Evolutionary conservation across 64 coral and sea anemone species (phyloP), one percentile per base, ranked within the genome.

Genomic region (Trachythela sp.): DNA sequence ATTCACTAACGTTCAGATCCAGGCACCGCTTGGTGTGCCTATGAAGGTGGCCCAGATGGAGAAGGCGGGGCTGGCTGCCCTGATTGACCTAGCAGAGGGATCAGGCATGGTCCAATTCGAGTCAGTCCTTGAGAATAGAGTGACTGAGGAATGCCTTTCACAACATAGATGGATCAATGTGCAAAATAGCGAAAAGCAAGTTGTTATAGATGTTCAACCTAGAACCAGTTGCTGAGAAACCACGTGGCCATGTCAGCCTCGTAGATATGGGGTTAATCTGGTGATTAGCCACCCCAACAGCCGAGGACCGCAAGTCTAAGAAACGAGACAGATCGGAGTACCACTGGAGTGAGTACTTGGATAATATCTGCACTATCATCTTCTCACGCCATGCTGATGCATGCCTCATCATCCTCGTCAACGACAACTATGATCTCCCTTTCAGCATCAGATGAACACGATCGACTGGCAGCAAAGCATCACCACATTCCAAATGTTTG

Each of bases 221-320:
- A 50, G 48, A 41, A 86, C 84, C 84, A 48, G 84, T 86, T 26
- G 48, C 40, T 50, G 84, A 48, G 40, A 86, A 48, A 86, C 5
- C 84, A 50, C 40, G 48, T 50, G 48, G 40, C 40, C 33, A 86
- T 86, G 45, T 86, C 40, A 86, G n/a, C n/a, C n/a, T n/a, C 48
- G 84, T 86, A 41, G 84, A 86, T 39, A 86, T 86, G 84, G 84
- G 84, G 48, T 50, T 86, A 48, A 86, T 86, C 48, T 86, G 84
- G 84, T 39, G 84, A 50, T 50, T 86, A 86, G 84, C 84, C 20
- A 86, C 84, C 84, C 84, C 84, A 1, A 86, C 84, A 86, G 39
- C 84, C 40, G 84, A 86, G 48, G 84, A 86, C 84, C 84, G 84
- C 20, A 0, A 86, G 48, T 41, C 40, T 86, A 86, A 50, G 48